A percentile compares a stretch with the other conserved stretches of the same genome.
Conservation (phyloP, 1,140 invertebrate species). For the Archivesica marissinica region DNA sequence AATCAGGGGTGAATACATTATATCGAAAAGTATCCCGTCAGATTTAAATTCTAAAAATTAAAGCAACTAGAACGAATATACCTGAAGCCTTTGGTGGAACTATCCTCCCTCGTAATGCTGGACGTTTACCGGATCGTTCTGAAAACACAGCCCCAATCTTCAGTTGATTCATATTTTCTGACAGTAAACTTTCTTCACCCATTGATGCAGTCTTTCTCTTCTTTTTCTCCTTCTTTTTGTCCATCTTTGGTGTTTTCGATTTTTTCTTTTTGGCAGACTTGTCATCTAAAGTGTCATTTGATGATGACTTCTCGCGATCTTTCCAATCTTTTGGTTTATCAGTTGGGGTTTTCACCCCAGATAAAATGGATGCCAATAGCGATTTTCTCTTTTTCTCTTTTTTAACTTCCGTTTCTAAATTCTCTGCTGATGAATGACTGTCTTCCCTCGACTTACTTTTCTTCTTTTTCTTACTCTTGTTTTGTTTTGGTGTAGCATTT, state of each 20-base stretch:
- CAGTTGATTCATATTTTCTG: slow-evolving; percentile 70
- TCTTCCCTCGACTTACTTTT: slow-evolving; percentile 53
- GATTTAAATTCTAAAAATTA: no score
- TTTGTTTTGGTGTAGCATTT: slow-evolving; percentile 45
- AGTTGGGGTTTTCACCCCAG: slow-evolving; percentile 71
- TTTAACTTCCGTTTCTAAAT: slow-evolving; percentile 64
- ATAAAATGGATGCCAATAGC: slow-evolving; percentile 75
- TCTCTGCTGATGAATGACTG: slow-evolving; percentile 47
- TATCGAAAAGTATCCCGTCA: no score
- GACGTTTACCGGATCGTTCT: slow-evolving; percentile 28
- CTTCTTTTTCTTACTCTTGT: slow-evolving; percentile 66
- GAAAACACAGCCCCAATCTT: slow-evolving; percentile 72
- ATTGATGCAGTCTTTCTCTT: slow-evolving; percentile 45
- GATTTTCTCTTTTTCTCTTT: slow-evolving; percentile 76
- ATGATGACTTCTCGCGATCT: slow-evolving; percentile 66
- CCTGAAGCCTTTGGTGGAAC: slow-evolving; percentile 78
- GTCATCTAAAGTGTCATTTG: slow-evolving; percentile 69
- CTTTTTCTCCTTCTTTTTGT: slow-evolving; percentile 86
- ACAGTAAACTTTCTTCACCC: slow-evolving; percentile 64
- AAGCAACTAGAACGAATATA: slow-evolving; percentile 53
- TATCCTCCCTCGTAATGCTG: slow-evolving; percentile 49
- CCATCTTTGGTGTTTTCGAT: slow-evolving; percentile 86
- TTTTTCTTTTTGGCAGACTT: slow-evolving; percentile 71
- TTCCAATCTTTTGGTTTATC: slow-evolving; percentile 67
- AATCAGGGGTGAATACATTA: no score